phyloP scores from a whole-genome alignment of 2,888 invertebrate species.

The Dasysyrphus albostriatus region DNA sequence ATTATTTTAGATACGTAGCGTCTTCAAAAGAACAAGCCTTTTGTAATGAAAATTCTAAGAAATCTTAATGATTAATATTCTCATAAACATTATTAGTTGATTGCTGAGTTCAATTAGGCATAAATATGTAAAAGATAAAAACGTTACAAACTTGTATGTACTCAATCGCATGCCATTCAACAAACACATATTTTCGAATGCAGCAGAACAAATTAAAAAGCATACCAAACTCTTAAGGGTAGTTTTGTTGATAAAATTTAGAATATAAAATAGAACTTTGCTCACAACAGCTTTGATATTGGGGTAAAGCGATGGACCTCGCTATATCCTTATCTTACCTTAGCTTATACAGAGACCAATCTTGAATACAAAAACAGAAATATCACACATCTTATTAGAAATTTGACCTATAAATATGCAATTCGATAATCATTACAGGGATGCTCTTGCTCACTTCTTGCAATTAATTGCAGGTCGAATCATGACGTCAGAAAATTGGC shows the following conservation, averaged over 20 bases:
- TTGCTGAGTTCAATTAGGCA: constrained; percentile 7
- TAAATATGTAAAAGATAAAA: neutral
- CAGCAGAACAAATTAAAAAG: constrained; percentile 25
- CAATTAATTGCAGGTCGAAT: constrained; percentile 34
- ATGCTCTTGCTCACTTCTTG: constrained; percentile 51
- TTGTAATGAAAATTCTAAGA: neutral
- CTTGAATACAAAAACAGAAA: constrained; percentile 5
- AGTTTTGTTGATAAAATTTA: constrained; percentile 44
- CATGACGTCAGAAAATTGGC: constrained; percentile 44
- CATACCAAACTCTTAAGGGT: constrained; percentile 52
- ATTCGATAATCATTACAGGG: constrained; percentile 55
- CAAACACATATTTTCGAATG: neutral
- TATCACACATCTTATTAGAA: constrained; percentile 29
- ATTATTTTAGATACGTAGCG: neutral
- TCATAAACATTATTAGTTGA: neutral
- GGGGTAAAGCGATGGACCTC: constrained; percentile 6
- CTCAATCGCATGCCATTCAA: constrained; percentile 27
- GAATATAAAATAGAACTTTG: constrained; percentile 12
- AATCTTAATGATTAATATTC: neutral
- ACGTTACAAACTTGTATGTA: neutral
- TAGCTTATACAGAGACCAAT: constrained; percentile 8
- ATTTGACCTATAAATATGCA: constrained; percentile 72
- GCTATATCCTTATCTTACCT: constrained; percentile 27
- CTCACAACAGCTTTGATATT: constrained; percentile 39
- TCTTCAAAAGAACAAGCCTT: neutral